Percentiles rank a stretch among this genome's conserved stretches.
phyloP scores from a whole-genome alignment of 1,140 invertebrate species.

The Yoshiicerus persimilis region DNA sequence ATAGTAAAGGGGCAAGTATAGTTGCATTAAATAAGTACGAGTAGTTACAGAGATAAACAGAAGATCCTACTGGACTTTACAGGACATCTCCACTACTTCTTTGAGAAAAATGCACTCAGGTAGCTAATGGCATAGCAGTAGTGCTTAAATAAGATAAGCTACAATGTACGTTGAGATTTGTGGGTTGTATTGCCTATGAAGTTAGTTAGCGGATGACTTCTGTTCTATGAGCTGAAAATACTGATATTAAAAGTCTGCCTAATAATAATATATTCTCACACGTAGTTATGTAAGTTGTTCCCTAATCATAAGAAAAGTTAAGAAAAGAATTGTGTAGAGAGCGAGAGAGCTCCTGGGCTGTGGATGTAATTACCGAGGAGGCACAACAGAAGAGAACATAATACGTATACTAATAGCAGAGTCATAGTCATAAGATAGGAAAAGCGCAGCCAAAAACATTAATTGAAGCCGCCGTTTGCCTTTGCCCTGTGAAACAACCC shows the following conservation, averaged over 20 bases:
- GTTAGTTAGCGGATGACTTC: constrained; percentile 5
- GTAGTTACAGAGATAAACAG: neutral
- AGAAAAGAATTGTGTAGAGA: neutral
- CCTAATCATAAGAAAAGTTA: neutral
- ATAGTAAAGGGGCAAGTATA: no score
- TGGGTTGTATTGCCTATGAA: neutral
- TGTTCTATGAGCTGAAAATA: neutral
- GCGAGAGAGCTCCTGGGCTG: constrained; percentile 3
- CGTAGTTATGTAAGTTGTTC: neutral
- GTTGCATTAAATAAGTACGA: neutral
- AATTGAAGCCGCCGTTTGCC: constrained; percentile 20
- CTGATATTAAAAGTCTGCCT: neutral
- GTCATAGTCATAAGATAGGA: neutral
- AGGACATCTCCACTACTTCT: neutral
- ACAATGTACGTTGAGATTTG: neutral
- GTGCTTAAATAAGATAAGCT: neutral
- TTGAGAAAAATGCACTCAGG: neutral
- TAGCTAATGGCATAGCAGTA: neutral
- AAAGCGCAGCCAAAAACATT: neutral
- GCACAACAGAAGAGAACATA: neutral
- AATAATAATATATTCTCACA: neutral
- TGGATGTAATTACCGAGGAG: neutral
- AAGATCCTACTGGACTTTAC: neutral
- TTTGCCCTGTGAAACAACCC: constrained; percentile 18
- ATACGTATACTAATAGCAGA: neutral